Percentiles rank a stretch among this genome's conserved stretches.
These are phyloP conservation scores for Eristalis tenax DNA, from an alignment of 2,888 invertebrate genomes.

Conservation along the genomic window DNA sequence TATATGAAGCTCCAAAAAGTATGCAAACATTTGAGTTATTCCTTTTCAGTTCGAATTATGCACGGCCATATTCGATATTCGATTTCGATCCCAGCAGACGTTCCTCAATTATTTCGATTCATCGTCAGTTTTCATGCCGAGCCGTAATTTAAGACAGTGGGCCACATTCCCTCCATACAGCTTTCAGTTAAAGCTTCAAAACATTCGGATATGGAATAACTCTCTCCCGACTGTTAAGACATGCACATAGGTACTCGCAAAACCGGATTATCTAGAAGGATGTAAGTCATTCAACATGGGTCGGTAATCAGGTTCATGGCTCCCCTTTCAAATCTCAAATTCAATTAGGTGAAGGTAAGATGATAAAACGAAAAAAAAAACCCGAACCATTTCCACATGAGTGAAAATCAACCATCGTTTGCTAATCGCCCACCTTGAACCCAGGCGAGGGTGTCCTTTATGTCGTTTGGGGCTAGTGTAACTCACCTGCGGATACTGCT, in stretches of 20 bases:
- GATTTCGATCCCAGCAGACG: too few species aligned
- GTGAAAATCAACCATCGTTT: neutral
- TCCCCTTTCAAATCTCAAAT: neutral
- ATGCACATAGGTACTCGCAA: neutral
- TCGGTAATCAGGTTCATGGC: neutral
- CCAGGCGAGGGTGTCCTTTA: neutral
- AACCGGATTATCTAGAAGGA: neutral
- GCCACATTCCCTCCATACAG: too few species aligned
- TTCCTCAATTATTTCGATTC: too few species aligned
- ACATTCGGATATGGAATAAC: too few species aligned
- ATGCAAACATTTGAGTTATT: too few species aligned
- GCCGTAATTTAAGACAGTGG: too few species aligned
- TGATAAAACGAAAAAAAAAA: neutral
- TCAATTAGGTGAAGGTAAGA: neutral
- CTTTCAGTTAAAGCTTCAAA: too few species aligned
- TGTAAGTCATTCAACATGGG: neutral
- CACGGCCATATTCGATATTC: too few species aligned
- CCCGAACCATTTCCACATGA: neutral
- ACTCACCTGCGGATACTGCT: constrained; percentile 87
- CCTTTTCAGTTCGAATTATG: too few species aligned
- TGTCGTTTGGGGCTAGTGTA: neutral
- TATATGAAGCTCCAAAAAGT: too few species aligned
- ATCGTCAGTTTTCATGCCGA: too few species aligned
- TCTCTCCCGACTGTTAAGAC: too few species aligned
- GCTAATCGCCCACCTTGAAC: neutral